A percentile compares a stretch with the other conserved stretches of the same genome.
Evolutionary conservation across 1,140 invertebrate species (phyloP).

Genomic region (Ditylenchus dipsaci): DNA sequence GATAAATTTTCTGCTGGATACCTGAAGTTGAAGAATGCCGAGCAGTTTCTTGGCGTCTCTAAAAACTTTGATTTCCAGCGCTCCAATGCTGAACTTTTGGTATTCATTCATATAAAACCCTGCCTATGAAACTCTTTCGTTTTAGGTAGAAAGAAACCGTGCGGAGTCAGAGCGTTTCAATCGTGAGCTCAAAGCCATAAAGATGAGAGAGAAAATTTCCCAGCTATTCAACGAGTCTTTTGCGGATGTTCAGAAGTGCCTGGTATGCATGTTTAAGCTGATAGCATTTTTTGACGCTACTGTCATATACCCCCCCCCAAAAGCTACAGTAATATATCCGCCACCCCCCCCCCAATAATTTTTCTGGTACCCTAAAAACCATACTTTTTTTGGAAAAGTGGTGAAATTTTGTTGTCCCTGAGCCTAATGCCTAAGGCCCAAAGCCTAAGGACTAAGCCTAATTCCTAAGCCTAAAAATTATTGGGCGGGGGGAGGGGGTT

Average conservation of each 20-base stretch:
- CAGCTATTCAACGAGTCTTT: slow-evolving; percentile 22
- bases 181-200: slow-evolving; percentile 23
- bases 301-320: no score
- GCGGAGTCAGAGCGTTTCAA: slow-evolving; percentile 40
- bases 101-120: background rate
- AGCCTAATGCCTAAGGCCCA: no score
- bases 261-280: slow-evolving; percentile 2
- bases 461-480: no score
- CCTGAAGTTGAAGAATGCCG: slow-evolving; percentile 33
- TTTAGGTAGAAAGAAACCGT: slow-evolving; percentile 38
- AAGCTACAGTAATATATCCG: no score
- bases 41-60: slow-evolving; percentile 35
- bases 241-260: slow-evolving; percentile 31
- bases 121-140: background rate
- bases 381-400: no score
- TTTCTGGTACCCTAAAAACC: no score
- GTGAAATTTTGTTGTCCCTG: no score
- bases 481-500: no score
- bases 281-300: no score
- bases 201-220: slow-evolving; percentile 34
- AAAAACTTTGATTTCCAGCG: slow-evolving; percentile 40
- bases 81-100: slow-evolving; percentile 33
- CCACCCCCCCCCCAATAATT: no score
- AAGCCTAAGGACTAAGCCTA: no score
- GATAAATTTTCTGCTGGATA: slow-evolving; percentile 43